These are phyloP conservation scores for Nephrotoma guestfalica DNA, from an alignment of 2,888 invertebrate species.

Conservation along the genomic window DNA sequence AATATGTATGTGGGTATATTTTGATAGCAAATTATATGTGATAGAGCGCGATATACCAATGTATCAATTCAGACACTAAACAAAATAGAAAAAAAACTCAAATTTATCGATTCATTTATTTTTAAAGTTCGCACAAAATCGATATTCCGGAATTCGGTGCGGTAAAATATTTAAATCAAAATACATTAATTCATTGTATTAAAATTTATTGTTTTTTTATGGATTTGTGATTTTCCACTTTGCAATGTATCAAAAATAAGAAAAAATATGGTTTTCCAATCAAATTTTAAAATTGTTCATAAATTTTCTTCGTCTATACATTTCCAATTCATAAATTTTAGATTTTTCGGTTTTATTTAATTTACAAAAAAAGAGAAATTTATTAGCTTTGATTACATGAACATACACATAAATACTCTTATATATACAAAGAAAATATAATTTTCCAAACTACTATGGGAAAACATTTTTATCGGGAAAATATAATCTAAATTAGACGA, in stretches of 20 bases:
- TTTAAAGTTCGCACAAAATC: neutral
- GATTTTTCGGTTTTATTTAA: neutral
- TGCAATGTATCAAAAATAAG: neutral
- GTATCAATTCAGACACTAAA: neutral
- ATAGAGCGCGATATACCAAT: neutral
- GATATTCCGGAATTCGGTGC: neutral
- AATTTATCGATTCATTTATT: neutral
- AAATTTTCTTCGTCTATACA: neutral
- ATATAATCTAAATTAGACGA: neutral
- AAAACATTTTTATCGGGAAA: neutral
- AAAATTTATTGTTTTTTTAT: neutral
- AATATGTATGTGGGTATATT: neutral
- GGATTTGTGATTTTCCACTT: neutral
- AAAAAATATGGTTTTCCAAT: neutral
- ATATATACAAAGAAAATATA: neutral
- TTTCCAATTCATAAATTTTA: neutral
- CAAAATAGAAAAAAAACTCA: neutral
- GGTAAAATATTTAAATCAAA: neutral
- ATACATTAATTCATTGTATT: neutral
- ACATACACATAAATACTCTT: neutral
- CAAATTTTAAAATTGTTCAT: neutral
- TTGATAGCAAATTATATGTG: neutral
- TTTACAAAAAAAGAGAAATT: neutral
- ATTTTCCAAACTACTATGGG: neutral
- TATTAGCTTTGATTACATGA: neutral